phyloP scores from a whole-genome alignment of 1,140 invertebrate species.

The Scaptomyza graminum region DNA sequence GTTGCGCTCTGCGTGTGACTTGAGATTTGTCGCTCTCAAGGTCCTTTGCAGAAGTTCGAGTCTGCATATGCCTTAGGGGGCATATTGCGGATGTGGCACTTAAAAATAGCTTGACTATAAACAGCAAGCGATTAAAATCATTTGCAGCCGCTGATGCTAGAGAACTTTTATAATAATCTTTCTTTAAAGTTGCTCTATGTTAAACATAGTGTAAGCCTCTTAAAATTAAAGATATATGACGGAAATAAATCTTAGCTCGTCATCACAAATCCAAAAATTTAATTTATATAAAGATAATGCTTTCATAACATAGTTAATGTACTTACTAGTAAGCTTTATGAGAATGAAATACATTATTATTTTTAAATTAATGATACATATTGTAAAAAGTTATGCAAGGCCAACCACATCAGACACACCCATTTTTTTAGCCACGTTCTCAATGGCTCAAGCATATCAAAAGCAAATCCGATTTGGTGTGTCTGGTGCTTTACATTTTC shows the following conservation, averaged over 20 bases:
- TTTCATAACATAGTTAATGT: no score
- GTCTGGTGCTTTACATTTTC: background rate
- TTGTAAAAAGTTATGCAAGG: background rate
- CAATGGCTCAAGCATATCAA: slow-evolving; percentile 35
- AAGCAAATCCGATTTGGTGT: slow-evolving; percentile 33
- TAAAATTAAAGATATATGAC: background rate
- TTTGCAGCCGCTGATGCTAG: slow-evolving; percentile 9
- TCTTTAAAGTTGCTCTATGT: background rate
- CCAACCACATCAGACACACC: background rate
- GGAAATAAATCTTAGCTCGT: background rate
- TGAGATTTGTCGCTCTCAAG: background rate
- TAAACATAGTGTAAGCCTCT: background rate
- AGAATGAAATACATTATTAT: no score
- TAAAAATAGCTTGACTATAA: slow-evolving; percentile 1
- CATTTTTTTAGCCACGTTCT: background rate
- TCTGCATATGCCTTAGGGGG: background rate
- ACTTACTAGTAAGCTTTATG: no score
- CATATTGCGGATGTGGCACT: background rate
- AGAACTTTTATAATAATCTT: slow-evolving; percentile 7
- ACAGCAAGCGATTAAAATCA: background rate
- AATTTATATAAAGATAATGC: background rate
- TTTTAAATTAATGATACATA: background rate
- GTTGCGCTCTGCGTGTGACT: background rate
- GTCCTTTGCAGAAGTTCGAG: background rate
- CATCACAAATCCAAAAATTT: background rate